These are phyloP conservation scores for Argyrosomus japonicus DNA, from an alignment of 2,113 vertebrate species.

Conservation along the genomic window DNA sequence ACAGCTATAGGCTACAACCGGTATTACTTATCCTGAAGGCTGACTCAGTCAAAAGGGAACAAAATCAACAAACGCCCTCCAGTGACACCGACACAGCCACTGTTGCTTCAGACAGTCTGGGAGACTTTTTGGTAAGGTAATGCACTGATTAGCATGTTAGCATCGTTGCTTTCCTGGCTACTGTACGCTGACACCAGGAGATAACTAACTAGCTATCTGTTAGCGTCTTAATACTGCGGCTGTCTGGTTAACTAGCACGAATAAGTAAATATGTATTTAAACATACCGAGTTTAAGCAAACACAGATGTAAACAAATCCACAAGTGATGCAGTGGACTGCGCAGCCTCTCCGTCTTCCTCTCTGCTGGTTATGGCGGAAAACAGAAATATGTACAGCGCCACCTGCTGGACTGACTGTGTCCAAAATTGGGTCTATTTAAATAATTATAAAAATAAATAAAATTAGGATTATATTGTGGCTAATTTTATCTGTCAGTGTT, in stretches of 20 bases:
- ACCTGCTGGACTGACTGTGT: neutral
- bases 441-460: too few species aligned
- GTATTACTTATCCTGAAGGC: too few species aligned
- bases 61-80: neutral
- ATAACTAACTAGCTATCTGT: neutral
- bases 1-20: too few species aligned
- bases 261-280: neutral
- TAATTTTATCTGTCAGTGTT: too few species aligned
- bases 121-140: too few species aligned
- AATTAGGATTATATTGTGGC: too few species aligned
- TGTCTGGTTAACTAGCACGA: neutral
- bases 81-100: neutral
- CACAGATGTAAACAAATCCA: slow-evolving; percentile 36
- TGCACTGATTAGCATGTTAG: neutral
- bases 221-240: neutral
- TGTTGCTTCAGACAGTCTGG: neutral
- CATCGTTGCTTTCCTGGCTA: neutral
- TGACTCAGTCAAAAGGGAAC: too few species aligned
- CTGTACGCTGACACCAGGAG: neutral
- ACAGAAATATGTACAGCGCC: neutral
- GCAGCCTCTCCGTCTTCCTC: slow-evolving; percentile 8
- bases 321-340: neutral
- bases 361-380: neutral
- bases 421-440: too few species aligned
- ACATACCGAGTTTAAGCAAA: neutral